Evolutionary conservation across 2,797 vertebrate genomes (phyloP).

Genomic region (Scleropages formosus): DNA sequence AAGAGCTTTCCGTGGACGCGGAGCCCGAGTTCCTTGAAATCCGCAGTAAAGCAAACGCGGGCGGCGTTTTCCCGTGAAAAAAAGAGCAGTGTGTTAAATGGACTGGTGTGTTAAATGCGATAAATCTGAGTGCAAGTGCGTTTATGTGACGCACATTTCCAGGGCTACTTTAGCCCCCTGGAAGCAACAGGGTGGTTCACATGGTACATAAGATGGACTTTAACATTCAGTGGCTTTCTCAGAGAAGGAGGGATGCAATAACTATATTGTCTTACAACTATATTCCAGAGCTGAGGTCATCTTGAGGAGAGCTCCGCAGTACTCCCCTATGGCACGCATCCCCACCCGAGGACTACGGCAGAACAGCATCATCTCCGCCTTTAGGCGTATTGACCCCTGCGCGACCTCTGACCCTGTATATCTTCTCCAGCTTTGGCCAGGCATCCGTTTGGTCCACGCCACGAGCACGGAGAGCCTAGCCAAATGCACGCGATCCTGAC

Average conservation of each 20-base stretch:
- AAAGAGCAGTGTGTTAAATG: no score
- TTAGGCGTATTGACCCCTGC: constrained; percentile 13
- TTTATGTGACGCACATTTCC: no score
- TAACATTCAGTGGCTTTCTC: not conserved
- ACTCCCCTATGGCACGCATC: not conserved
- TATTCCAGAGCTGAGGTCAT: no score
- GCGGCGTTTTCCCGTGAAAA: no score
- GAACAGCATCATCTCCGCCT: constrained; percentile 14
- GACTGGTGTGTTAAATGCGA: no score
- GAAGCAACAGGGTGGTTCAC: no score
- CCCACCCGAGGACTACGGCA: constrained; percentile 19
- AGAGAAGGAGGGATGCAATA: not conserved
- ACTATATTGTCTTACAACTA: no score
- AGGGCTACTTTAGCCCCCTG: no score
- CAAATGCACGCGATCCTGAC: constrained; percentile 9
- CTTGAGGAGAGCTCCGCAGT: not conserved
- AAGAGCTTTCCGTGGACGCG: no score
- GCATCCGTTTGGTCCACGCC: constrained; percentile 5
- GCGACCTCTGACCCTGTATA: constrained; percentile 28
- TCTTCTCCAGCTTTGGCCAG: constrained; percentile 6
- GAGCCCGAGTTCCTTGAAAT: no score
- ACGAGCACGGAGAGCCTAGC: not conserved
- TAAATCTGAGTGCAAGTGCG: no score
- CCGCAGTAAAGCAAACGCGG: no score
- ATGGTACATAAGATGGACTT: not conserved